Conservation (phyloP, 30 jellyfish, hydroid and myxozoan species). For the Hydractinia echinata region DNA sequence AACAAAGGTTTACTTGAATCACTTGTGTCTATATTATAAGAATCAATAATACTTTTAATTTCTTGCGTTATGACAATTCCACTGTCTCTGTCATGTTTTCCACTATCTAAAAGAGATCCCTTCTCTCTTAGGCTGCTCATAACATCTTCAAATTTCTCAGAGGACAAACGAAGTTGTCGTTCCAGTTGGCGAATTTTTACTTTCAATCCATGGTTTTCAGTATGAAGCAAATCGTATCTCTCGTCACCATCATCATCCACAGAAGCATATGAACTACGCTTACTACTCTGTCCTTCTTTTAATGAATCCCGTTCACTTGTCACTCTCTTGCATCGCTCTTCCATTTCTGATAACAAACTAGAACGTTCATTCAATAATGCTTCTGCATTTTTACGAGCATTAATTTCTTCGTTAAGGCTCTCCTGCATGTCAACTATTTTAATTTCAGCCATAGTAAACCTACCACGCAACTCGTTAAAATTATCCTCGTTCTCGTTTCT, state of each 20-base stretch:
- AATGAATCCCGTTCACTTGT: slow-evolving; percentile 34
- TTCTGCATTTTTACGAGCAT: slow-evolving; percentile 31
- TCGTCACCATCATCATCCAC: slow-evolving; percentile 10
- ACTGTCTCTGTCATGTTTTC: slow-evolving; percentile 27
- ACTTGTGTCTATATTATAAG: slow-evolving; percentile 2
- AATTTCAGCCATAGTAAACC: slow-evolving; percentile 7
- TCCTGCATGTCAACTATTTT: slow-evolving; percentile 13
- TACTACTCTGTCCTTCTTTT: slow-evolving; percentile 1
- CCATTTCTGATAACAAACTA: slow-evolving; percentile 21
- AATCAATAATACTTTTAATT: slow-evolving; percentile 10
- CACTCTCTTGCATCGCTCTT: slow-evolving; percentile 33
- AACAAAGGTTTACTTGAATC: neutral
- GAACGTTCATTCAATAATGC: slow-evolving; percentile 37
- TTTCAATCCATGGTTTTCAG: slow-evolving; percentile 22
- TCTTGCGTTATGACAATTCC: slow-evolving; percentile 7
- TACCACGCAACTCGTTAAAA: slow-evolving; percentile 8
- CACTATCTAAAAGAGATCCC: slow-evolving; percentile 4
- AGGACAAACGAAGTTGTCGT: slow-evolving; percentile 16
- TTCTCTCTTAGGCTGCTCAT: slow-evolving; percentile 15
- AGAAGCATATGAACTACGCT: slow-evolving; percentile 4
- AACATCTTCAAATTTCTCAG: slow-evolving; percentile 18
- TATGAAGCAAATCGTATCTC: neutral
- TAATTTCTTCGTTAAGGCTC: neutral
- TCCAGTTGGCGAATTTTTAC: slow-evolving; percentile 23
- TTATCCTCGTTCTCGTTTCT: slow-evolving; percentile 2